Conservation (phyloP, 2,888 invertebrate species). For the Chrysodeixis includens region DNA sequence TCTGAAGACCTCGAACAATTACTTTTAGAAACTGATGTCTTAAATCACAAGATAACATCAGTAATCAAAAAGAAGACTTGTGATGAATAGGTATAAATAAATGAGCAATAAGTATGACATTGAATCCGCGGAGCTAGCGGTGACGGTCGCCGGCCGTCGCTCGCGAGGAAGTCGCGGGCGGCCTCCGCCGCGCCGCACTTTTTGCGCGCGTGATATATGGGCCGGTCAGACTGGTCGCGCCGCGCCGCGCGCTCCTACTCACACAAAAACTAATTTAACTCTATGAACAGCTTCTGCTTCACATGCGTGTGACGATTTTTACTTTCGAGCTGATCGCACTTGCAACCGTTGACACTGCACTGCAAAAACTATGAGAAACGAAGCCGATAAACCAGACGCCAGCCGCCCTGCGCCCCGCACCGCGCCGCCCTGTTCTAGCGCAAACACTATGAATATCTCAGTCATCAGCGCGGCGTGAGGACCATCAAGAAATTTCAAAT, state of each 20-base stretch:
- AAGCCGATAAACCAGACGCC: conserved; percentile 28
- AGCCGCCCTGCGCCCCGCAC: neutral
- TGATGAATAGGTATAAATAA: no score
- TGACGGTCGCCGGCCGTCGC: no score
- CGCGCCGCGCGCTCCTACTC: conserved; percentile 20
- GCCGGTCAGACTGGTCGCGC: conserved; percentile 50
- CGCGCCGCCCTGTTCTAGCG: neutral
- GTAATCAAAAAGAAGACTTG: no score
- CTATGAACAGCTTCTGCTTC: conserved; percentile 44
- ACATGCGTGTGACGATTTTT: conserved; percentile 41
- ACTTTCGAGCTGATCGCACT: conserved; percentile 46
- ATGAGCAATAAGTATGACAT: no score
- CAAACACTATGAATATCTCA: neutral
- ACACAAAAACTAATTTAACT: conserved; percentile 37
- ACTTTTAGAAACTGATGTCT: no score
- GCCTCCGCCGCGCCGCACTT: conserved; percentile 26
- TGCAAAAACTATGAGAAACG: conserved; percentile 47
- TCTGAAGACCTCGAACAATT: no score
- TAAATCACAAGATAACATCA: no score
- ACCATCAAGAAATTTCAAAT: neutral
- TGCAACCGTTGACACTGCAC: conserved; percentile 35
- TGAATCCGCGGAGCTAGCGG: no score
- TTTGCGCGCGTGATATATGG: conserved; percentile 62
- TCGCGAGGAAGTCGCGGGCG: neutral
- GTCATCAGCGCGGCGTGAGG: neutral